phyloP scores from a whole-genome alignment of 1,140 invertebrate species.

The Eulimnadia texana region DNA sequence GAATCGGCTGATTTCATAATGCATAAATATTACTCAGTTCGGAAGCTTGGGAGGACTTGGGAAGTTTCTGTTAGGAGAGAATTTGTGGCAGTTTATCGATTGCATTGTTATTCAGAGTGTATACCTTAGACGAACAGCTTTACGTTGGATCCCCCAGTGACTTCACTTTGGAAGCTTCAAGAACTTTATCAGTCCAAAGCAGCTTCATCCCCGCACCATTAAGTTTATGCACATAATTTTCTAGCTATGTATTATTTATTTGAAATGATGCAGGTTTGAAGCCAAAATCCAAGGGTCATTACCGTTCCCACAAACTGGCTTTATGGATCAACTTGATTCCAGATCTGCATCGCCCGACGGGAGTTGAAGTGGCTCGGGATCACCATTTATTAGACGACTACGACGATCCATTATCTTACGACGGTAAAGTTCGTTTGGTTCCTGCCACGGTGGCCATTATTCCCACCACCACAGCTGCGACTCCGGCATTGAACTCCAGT shows the following conservation, averaged over 20 bases:
- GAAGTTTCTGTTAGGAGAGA: too few relatives aligned
- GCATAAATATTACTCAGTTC: too few relatives aligned
- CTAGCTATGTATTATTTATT: neutral
- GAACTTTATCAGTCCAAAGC: too few relatives aligned
- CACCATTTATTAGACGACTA: constrained; percentile 69
- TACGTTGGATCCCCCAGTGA: too few relatives aligned
- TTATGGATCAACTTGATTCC: constrained; percentile 93
- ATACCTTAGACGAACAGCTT: neutral
- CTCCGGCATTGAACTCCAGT: constrained; percentile 5
- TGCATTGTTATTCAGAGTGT: too few relatives aligned
- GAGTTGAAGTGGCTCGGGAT: constrained; percentile 63
- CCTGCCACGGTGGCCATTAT: constrained; percentile 6
- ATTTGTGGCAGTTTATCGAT: too few relatives aligned
- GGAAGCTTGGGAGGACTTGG: too few relatives aligned
- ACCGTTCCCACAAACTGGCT: constrained; percentile 81
- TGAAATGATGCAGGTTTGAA: constrained; percentile 32
- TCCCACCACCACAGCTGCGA: neutral
- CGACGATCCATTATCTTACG: constrained; percentile 30
- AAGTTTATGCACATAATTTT: too few relatives aligned
- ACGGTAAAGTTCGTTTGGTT: constrained; percentile 26
- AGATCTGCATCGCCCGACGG: constrained; percentile 77
- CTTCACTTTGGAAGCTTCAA: too few relatives aligned
- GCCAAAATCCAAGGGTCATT: constrained; percentile 81
- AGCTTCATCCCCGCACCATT: too few relatives aligned
- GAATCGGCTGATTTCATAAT: too few relatives aligned